These are phyloP conservation scores for Lepisosteus osseus DNA, from an alignment of 2,113 vertebrate species.

Conservation along the genomic window DNA sequence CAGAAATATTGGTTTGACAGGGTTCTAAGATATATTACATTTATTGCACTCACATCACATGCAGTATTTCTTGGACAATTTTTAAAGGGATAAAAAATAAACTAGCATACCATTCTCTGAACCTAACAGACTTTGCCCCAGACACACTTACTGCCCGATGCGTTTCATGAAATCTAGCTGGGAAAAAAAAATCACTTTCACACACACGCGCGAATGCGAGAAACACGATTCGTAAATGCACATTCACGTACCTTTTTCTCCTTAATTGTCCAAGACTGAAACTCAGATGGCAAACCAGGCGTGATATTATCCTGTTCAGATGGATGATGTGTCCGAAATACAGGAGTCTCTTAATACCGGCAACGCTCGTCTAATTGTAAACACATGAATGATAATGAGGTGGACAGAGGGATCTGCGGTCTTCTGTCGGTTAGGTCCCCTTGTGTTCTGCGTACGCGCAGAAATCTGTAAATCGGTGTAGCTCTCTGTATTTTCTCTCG, in stretches of 20 bases:
- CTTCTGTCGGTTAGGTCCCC: background rate
- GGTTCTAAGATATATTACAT: too few relatives aligned
- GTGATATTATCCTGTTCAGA: constrained; percentile 20
- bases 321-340: constrained; percentile 9
- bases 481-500: background rate
- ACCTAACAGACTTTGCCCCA: background rate
- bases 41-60: too few relatives aligned
- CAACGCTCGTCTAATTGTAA: constrained; percentile 5
- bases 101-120: background rate
- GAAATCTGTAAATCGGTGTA: too few relatives aligned
- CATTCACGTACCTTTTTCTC: constrained; percentile 17
- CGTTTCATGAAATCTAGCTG: background rate
- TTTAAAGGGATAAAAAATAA: too few relatives aligned
- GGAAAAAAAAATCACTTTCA: background rate
- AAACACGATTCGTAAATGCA: background rate
- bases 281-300: background rate
- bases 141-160: background rate
- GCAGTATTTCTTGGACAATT: too few relatives aligned
- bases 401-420: background rate
- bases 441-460: background rate
- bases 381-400: background rate
- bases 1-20: too few relatives aligned
- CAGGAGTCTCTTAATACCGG: constrained; percentile 1
- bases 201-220: background rate
- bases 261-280: background rate